A percentile compares a stretch with the other conserved stretches of the same genome.
Evolutionary conservation across 1,140 invertebrate species (phyloP).

Genomic region (Drosophila tani): DNA sequence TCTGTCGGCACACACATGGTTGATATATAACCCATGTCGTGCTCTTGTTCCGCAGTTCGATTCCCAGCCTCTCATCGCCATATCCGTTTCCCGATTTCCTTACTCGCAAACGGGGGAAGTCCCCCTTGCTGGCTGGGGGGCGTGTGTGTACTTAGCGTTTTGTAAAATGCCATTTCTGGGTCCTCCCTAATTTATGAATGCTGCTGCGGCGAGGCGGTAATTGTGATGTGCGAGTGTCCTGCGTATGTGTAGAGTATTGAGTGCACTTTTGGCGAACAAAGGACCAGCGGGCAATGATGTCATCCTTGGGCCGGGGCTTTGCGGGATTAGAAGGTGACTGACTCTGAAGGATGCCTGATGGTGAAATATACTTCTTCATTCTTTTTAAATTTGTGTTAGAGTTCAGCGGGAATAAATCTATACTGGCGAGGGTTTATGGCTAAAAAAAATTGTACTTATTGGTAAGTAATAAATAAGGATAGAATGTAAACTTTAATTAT

Average conservation of each 20-base stretch:
- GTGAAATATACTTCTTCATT: constrained; percentile 9
- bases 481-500: too few species aligned
- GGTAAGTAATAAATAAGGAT: too few species aligned
- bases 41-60: constrained; percentile 70
- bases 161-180: constrained; percentile 68
- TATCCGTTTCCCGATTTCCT: constrained; percentile 79
- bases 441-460: not conserved
- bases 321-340: constrained; percentile 25
- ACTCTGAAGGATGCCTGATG: constrained; percentile 8
- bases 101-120: constrained; percentile 14
- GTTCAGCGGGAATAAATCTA: not conserved
- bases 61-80: constrained; percentile 71
- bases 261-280: constrained; percentile 64
- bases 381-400: constrained; percentile 2
- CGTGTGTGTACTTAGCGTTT: constrained; percentile 69
- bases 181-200: constrained; percentile 77
- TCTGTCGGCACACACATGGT: constrained; percentile 49
- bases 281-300: constrained; percentile 54
- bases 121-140: constrained; percentile 18
- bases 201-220: constrained; percentile 64
- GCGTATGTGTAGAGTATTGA: constrained; percentile 30
- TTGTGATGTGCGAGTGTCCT: constrained; percentile 62
- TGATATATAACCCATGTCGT: constrained; percentile 76
- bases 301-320: constrained; percentile 25
- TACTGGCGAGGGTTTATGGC: not conserved